Evolutionary conservation across 2,888 invertebrate species (phyloP).

Genomic region (Amiota mariae): DNA sequence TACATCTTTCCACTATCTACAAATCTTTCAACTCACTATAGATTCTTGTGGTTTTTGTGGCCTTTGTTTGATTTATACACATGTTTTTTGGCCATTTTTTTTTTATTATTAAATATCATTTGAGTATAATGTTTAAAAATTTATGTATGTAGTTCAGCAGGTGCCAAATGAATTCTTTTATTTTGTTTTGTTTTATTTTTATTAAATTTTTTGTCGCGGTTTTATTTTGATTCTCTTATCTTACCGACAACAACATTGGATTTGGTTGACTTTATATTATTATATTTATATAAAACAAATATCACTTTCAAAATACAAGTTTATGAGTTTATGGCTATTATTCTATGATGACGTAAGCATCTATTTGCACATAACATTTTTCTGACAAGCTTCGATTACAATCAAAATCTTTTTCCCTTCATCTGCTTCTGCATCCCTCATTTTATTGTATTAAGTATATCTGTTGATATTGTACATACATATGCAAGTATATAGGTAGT

Average conservation of each 20-base stretch:
- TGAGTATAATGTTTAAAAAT: too few species aligned
- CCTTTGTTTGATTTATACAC: background rate
- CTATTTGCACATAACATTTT: conserved; percentile 48
- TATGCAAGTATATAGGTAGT: too few species aligned
- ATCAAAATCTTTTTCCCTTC: too few species aligned
- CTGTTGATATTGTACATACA: too few species aligned
- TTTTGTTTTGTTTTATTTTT: background rate
- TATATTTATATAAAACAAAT: conserved; percentile 2
- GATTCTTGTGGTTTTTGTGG: background rate
- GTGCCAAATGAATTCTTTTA: background rate
- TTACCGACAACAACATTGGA: background rate
- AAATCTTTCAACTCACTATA: background rate
- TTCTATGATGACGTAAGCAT: conserved; percentile 46
- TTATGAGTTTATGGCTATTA: background rate
- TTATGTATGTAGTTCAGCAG: background rate
- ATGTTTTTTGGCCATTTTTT: too few species aligned
- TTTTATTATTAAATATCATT: too few species aligned
- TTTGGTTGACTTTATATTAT: too few species aligned
- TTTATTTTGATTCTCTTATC: conserved; percentile 14
- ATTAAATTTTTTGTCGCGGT: background rate
- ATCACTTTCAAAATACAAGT: conserved; percentile 8
- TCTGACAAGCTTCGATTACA: too few species aligned
- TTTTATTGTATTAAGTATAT: too few species aligned
- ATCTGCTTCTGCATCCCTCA: too few species aligned
- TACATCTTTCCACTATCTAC: background rate